Conservation (phyloP, 2,797 vertebrate species). For the Sparidentex hasta region DNA sequence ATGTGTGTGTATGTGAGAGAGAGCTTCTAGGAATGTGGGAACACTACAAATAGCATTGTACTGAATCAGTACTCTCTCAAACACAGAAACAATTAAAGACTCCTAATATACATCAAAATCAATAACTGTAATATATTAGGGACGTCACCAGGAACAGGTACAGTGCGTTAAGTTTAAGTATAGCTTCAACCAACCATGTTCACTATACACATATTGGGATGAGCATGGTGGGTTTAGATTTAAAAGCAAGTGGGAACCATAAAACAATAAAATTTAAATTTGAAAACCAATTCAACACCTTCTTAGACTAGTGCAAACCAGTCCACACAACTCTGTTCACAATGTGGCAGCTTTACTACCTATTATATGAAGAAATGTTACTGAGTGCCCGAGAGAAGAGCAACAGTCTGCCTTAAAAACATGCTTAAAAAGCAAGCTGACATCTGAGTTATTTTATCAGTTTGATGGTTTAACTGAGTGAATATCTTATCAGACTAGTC, state of each 20-base stretch:
- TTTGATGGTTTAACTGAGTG: background rate
- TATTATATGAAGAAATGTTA: background rate
- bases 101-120: background rate
- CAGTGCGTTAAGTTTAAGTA: background rate
- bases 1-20: background rate
- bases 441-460: conserved; percentile 2
- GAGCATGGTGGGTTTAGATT: background rate
- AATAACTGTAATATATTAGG: background rate
- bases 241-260: background rate
- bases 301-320: background rate
- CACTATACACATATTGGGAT: background rate
- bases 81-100: background rate
- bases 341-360: background rate
- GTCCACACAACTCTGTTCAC: background rate
- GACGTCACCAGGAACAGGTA: background rate
- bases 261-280: rapidly evolving
- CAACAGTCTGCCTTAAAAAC: background rate
- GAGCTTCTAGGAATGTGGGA: conserved; percentile 20
- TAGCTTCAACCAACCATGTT: background rate
- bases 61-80: background rate
- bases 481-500: background rate
- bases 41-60: background rate
- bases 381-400: background rate
- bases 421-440: conserved; percentile 1
- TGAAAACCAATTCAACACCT: background rate